A percentile compares a stretch with the other conserved stretches of the same genome.
Conservation (phyloP, 2,113 vertebrate species). For the Mohoua ochrocephala region DNA sequence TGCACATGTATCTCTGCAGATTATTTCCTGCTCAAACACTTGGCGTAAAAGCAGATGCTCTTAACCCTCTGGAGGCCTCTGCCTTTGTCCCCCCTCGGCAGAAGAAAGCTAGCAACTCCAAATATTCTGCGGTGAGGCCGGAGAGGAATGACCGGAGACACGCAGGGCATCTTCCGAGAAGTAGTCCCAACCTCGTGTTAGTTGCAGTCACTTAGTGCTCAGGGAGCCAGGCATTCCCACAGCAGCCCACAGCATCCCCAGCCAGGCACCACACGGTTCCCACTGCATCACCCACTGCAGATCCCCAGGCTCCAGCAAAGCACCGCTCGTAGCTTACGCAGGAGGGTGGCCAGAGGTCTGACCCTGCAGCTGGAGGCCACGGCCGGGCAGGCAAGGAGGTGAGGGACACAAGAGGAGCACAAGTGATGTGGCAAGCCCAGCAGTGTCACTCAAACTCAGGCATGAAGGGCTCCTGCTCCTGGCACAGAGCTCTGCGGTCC, state of each 20-base stretch:
- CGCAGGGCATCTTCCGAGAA: conserved; percentile 4
- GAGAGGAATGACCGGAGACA: background rate
- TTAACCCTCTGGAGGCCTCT: conserved; percentile 52
- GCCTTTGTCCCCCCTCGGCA: background rate
- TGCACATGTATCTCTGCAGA: conserved; percentile 62
- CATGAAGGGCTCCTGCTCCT: fast-evolving
- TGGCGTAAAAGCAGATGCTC: conserved; percentile 19
- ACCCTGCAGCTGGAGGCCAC: background rate
- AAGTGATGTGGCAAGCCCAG: background rate
- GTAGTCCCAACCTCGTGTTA: conserved; percentile 7
- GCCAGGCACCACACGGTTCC: background rate
- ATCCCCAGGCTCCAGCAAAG: background rate
- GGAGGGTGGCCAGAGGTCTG: background rate
- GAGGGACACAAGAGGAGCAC: background rate
- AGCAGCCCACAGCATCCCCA: background rate
- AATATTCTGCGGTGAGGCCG: background rate
- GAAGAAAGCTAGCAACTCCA: background rate
- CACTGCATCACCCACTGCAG: background rate
- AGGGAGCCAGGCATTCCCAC: background rate
- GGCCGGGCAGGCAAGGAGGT: background rate
- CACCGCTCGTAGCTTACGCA: fast-evolving
- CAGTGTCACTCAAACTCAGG: background rate
- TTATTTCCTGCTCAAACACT: conserved; percentile 43
- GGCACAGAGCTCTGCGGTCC: background rate
- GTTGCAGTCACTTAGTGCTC: conserved; percentile 9